A percentile compares a stretch with the other conserved stretches of the same genome.
phyloP scores from a whole-genome alignment of 1,140 invertebrate species.

The Sycobia sp. region DNA sequence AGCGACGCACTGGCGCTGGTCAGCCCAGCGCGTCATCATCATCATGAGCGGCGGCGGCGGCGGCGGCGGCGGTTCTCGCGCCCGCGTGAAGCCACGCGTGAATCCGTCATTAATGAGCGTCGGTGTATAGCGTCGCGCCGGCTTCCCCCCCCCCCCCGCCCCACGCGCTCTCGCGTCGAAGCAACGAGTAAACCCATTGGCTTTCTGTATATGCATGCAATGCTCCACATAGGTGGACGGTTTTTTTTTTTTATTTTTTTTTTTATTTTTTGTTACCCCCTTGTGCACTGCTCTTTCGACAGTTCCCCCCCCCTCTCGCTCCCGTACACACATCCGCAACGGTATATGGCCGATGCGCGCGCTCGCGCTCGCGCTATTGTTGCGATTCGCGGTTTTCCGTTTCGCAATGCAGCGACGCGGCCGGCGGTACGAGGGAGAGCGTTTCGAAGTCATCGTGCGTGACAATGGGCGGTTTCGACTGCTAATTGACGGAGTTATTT shows the following conservation, averaged over 20 bases:
- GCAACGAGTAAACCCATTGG: too few species aligned
- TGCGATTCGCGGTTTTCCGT: slow-evolving; percentile 29
- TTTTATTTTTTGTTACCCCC: not conserved
- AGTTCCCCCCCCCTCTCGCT: too few species aligned
- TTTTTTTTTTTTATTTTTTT: too few species aligned
- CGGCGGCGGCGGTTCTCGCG: slow-evolving; percentile 5
- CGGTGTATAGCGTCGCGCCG: not conserved
- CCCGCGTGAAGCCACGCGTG: slow-evolving; percentile 52
- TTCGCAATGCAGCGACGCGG: slow-evolving; percentile 14
- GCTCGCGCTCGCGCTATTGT: slow-evolving; percentile 1
- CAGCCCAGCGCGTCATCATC: too few species aligned
- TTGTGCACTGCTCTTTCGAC: too few species aligned
- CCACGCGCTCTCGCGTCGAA: not conserved
- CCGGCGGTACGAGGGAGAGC: not conserved
- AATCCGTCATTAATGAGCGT: slow-evolving; percentile 57
- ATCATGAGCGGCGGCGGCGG: too few species aligned
- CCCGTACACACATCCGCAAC: too few species aligned
- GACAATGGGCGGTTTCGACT: slow-evolving; percentile 34
- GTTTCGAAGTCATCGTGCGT: slow-evolving; percentile 25
- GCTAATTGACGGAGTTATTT: slow-evolving; percentile 33
- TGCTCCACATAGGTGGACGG: too few species aligned
- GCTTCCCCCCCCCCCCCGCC: not conserved
- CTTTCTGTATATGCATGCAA: too few species aligned
- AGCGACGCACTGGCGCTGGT: too few species aligned
- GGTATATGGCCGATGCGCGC: too few species aligned